Conservation (phyloP, 2,113 vertebrate genomes). For the Nyctibius bracteatus region DNA sequence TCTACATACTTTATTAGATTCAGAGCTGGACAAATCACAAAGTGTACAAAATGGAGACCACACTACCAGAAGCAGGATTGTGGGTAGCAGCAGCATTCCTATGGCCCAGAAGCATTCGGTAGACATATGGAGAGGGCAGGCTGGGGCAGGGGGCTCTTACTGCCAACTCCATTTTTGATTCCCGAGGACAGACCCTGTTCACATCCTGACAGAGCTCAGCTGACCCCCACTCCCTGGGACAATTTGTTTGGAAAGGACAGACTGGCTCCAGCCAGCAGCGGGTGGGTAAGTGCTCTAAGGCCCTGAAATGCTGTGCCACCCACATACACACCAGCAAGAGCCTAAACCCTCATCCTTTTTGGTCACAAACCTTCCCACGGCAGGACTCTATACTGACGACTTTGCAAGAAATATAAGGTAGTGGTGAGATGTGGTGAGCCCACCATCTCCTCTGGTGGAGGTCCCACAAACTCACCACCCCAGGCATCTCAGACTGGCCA, state of each 20-base stretch:
- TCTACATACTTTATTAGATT: slow-evolving; percentile 82
- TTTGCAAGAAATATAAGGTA: slow-evolving; percentile 25
- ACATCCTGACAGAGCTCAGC: background rate
- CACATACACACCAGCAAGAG: slow-evolving; percentile 41
- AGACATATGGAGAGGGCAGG: background rate
- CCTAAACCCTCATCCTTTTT: slow-evolving; percentile 62
- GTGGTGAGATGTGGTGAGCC: background rate
- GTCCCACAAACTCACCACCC: background rate
- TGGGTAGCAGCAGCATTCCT: slow-evolving; percentile 59
- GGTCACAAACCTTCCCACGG: slow-evolving; percentile 64
- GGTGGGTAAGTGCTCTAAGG: background rate
- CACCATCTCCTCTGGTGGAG: background rate
- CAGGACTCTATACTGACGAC: slow-evolving; percentile 43
- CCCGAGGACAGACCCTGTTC: background rate
- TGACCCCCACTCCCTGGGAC: background rate
- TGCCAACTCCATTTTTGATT: background rate
- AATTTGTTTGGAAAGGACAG: background rate
- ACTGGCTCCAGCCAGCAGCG: background rate
- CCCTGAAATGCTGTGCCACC: slow-evolving; percentile 43
- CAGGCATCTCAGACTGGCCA: slow-evolving; percentile 35
- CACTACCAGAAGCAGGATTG: slow-evolving; percentile 77
- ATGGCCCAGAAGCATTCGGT: slow-evolving; percentile 39
- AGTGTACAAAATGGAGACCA: slow-evolving; percentile 84
- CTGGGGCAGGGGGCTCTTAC: background rate
- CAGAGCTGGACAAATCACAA: slow-evolving; percentile 86